These are phyloP conservation scores for Drosophila macrospina DNA, from an alignment of 2,888 invertebrate genomes.

Conservation along the genomic window DNA sequence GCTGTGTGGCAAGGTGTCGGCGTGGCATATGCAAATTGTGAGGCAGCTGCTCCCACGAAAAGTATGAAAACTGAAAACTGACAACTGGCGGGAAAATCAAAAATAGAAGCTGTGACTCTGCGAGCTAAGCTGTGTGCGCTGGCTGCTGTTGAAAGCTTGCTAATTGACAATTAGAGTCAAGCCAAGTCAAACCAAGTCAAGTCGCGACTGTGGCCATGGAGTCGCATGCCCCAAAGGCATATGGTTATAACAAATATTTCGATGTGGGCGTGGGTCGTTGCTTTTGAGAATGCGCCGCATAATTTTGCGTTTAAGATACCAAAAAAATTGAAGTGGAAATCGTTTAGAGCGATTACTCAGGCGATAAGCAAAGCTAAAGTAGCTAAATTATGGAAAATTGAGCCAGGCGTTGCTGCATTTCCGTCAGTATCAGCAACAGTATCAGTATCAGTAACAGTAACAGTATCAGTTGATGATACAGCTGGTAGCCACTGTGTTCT, in stretches of 20 bases:
- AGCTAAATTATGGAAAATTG: conserved; percentile 61
- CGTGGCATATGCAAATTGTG: conserved; percentile 62
- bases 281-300: conserved; percentile 43
- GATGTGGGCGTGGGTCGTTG: conserved; percentile 44
- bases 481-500: conserved; percentile 33
- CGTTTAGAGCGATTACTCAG: conserved; percentile 44
- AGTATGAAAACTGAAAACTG: conserved; percentile 20
- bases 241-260: conserved; percentile 24
- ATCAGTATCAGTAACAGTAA: conserved; percentile 13
- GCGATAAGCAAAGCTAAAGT: conserved; percentile 35
- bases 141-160: conserved; percentile 76
- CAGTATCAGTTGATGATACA: conserved; percentile 22
- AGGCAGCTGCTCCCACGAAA: conserved; percentile 46
- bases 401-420: conserved; percentile 36
- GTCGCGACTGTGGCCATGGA: conserved; percentile 41
- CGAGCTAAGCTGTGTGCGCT: conserved; percentile 21
- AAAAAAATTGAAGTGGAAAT: conserved; percentile 49
- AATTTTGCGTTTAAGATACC: conserved; percentile 33
- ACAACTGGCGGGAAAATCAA: conserved; percentile 29
- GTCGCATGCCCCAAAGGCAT: conserved; percentile 32
- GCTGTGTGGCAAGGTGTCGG: conserved; percentile 34
- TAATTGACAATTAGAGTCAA: conserved; percentile 77
- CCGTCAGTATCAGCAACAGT: conserved; percentile 32
- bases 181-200: conserved; percentile 35
- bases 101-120: conserved; percentile 46